Evolutionary conservation across 1,140 invertebrate species (phyloP).

Genomic region (Cyclina sinensis): DNA sequence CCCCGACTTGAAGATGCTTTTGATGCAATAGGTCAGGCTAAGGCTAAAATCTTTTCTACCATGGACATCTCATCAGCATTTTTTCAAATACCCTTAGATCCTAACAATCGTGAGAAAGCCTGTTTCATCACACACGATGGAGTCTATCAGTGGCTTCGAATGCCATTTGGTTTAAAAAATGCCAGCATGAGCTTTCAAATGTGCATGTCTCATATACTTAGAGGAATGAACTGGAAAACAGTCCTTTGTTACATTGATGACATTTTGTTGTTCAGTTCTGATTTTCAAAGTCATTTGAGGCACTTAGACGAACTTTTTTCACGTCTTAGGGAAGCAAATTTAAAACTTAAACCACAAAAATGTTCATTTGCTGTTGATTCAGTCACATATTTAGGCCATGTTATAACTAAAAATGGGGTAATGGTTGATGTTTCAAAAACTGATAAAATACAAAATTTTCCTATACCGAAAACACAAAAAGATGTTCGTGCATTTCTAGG

Average conservation of each 20-base stretch:
- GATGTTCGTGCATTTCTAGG: constrained; percentile 87
- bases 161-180: constrained; percentile 56
- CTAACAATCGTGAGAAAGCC: constrained; percentile 62
- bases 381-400: constrained; percentile 73
- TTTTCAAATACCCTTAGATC: constrained; percentile 65
- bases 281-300: constrained; percentile 68
- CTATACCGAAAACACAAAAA: constrained; percentile 77
- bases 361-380: constrained; percentile 68
- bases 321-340: constrained; percentile 56
- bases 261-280: constrained; percentile 65
- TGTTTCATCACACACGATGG: constrained; percentile 67
- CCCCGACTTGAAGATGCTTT: constrained; percentile 57
- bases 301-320: constrained; percentile 64
- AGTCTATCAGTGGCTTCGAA: constrained; percentile 40
- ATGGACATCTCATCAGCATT: constrained; percentile 63
- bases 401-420: constrained; percentile 70
- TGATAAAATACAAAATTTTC: constrained; percentile 63
- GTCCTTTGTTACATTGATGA: constrained; percentile 70
- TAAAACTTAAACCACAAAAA: constrained; percentile 72
- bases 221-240: constrained; percentile 65
- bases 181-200: constrained; percentile 63
- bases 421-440: constrained; percentile 56
- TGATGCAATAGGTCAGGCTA: constrained; percentile 38
- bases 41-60: constrained; percentile 31
- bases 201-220: constrained; percentile 44